Conservation (phyloP, 2,888 invertebrate genomes). For the Habroteleia sp. region DNA sequence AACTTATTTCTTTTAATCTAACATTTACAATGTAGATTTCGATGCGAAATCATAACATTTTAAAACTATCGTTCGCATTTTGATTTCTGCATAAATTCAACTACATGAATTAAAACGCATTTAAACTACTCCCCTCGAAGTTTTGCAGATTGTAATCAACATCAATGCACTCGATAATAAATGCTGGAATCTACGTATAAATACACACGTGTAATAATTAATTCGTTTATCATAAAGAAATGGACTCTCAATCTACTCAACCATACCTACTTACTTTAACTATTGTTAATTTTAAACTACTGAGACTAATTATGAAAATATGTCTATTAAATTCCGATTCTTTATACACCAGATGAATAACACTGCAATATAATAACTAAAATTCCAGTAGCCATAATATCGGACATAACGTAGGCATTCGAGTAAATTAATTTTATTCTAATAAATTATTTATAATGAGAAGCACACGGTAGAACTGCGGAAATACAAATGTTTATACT, state of each 20-base stretch:
- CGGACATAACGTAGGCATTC: slow-evolving; percentile 1
- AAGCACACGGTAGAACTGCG: not conserved
- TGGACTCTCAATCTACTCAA: slow-evolving; percentile 49
- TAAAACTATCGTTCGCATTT: slow-evolving; percentile 46
- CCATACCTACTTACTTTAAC: slow-evolving; percentile 35
- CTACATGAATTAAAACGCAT: slow-evolving; percentile 35
- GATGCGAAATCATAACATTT: slow-evolving; percentile 39
- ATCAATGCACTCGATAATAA: slow-evolving; percentile 44
- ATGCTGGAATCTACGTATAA: slow-evolving; percentile 24
- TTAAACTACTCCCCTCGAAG: slow-evolving; percentile 27
- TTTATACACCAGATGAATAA: slow-evolving; percentile 29
- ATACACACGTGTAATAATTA: slow-evolving; percentile 39
- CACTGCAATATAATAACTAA: slow-evolving; percentile 16
- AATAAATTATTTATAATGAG: slow-evolving; percentile 39
- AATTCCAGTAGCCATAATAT: slow-evolving; percentile 3
- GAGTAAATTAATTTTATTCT: slow-evolving; percentile 26
- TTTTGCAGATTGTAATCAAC: slow-evolving; percentile 42
- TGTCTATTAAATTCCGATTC: slow-evolving; percentile 39
- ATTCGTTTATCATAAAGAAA: slow-evolving; percentile 44
- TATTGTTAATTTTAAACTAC: slow-evolving; percentile 45
- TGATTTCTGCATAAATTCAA: slow-evolving; percentile 50
- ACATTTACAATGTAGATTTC: slow-evolving; percentile 41
- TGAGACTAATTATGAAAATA: slow-evolving; percentile 52
- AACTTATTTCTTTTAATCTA: slow-evolving; percentile 29
- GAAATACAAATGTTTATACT: slow-evolving; percentile 1